Conservation (phyloP, 2,888 invertebrate species). For the Apodemia mormo region DNA sequence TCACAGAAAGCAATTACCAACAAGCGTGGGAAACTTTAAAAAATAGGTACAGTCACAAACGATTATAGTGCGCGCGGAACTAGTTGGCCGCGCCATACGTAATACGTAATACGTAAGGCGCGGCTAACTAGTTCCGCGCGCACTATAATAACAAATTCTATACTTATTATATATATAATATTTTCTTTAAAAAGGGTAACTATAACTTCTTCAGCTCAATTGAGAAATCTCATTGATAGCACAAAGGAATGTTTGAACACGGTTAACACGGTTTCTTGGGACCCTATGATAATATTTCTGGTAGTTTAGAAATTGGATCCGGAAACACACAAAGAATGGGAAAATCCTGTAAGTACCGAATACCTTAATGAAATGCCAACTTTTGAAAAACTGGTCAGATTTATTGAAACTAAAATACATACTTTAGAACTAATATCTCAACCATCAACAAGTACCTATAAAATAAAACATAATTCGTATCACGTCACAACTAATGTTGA, state of each 20-base stretch:
- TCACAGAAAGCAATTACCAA: constrained; percentile 21
- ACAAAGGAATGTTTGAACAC: constrained; percentile 22
- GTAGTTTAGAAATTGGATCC: constrained; percentile 38
- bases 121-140: too few relatives aligned
- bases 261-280: constrained; percentile 36
- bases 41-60: constrained; percentile 39
- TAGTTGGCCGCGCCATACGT: too few relatives aligned
- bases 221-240: constrained; percentile 39
- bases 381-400: constrained; percentile 26
- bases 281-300: constrained; percentile 40
- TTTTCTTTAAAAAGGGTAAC: constrained; percentile 34
- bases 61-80: too few relatives aligned
- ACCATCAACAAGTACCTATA: neutral
- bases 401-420: constrained; percentile 32
- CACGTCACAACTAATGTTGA: constrained; percentile 3
- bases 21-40: constrained; percentile 29
- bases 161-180: constrained; percentile 36
- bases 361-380: constrained; percentile 29
- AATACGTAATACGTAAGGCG: too few relatives aligned
- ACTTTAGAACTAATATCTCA: constrained; percentile 27
- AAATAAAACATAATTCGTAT: constrained; percentile 8
- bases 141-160: constrained; percentile 33
- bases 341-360: constrained; percentile 29
- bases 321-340: constrained; percentile 38
- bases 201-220: constrained; percentile 26